Evolutionary conservation across 2,797 vertebrate genomes (phyloP), one percentile per base, ranked within the genome.

Genomic region (Malurus leucopterus): DNA sequence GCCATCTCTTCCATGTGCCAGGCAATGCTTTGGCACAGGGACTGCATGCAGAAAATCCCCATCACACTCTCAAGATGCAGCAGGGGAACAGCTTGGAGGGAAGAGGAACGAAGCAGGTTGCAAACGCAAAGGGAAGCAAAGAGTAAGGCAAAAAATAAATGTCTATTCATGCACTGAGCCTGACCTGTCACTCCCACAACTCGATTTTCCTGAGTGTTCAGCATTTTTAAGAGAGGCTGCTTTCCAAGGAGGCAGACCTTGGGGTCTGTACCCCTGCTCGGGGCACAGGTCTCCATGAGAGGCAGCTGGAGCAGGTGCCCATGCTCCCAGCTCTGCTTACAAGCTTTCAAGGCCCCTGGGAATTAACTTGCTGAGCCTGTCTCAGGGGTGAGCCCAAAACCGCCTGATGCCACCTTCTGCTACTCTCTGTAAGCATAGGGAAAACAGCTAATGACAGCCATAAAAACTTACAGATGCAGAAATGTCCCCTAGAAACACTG

Each of bases 51-150:
- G 57, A 89, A 80, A 78, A 68, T 32, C n/a, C 38, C 62, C 55
- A 41, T 26, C 18, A 18, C 2, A 0, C 17, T 71, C 58, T 62
- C 6, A 2, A 53, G 63, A 64, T 0, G 0, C 2, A 3, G 54
- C 54, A 70, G 67, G 43, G 15, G 34, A 85, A 88, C 47, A 88
- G 43, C 36, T 73, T 13, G 6, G 30, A 83, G 8, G n/a, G 40
- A 68, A 86, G 38, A 32, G 34, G n/a, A 78, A 49, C 4, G 11
- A 51, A 32, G 40, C 72, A 64, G 43, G 65, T 34, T 82, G 64
- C 5, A 4, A 73, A 62, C 61, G 38, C 61, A 82, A 86, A 82
- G 20, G 29, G 47, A 82, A 84, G 34, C 9, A 30, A 22, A 69
- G n/a, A 68, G 15, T 14, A 62, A 86, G 21, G 43, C 29, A 40